phyloP scores from a whole-genome alignment of 2,888 invertebrate species.

The Ptychoptera albimana region DNA sequence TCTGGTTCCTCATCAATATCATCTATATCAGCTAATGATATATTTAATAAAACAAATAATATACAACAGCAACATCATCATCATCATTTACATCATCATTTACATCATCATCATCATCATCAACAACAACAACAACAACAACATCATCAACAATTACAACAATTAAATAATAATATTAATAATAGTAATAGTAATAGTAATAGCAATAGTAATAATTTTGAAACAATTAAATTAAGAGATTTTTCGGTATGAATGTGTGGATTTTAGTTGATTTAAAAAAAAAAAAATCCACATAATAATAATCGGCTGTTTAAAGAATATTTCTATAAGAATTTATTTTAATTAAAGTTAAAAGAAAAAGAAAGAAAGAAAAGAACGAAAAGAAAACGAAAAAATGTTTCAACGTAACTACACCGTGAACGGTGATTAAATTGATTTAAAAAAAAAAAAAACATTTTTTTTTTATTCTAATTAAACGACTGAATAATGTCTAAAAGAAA shows the following conservation, averaged over 20 bases:
- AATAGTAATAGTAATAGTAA: background rate
- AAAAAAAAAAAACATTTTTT: too few species aligned
- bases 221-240: constrained; percentile 1
- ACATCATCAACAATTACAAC: constrained; percentile 26
- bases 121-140: constrained; percentile 38
- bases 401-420: too few species aligned
- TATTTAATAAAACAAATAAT: constrained; percentile 14
- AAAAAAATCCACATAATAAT: constrained; percentile 4
- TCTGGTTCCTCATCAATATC: background rate
- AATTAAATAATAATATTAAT: constrained; percentile 4
- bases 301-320: too few species aligned
- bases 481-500: too few species aligned
- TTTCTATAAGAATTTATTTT: too few species aligned
- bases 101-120: constrained; percentile 37
- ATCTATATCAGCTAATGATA: constrained; percentile 12
- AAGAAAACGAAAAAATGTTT: too few species aligned
- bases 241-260: constrained; percentile 3
- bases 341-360: too few species aligned
- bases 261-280: constrained; percentile 1
- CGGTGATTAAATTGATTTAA: too few species aligned
- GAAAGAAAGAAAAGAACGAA: too few species aligned
- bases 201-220: constrained; percentile 2
- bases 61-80: constrained; percentile 17
- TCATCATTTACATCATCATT: constrained; percentile 30
- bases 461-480: too few species aligned